Base-by-base conservation (phyloP, 2,797 vertebrate species). In the Botia kubotai region DNA sequence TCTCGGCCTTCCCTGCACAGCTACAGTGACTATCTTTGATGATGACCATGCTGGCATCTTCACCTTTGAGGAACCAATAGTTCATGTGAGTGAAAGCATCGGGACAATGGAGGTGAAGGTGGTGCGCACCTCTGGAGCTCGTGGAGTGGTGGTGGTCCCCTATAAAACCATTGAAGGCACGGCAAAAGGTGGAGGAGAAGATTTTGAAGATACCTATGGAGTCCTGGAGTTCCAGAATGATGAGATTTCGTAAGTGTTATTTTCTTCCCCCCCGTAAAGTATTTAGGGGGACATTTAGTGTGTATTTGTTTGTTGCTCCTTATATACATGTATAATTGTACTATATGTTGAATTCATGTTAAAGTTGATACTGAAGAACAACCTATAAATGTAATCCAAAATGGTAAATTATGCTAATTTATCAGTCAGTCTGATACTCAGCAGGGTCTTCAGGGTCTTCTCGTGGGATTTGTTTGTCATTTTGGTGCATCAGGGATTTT, bases 21-120 rank as follows among this genome's bases (percentile, higher is more conserved):
- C 97, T 72, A 96, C 92, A 0, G 95, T 98, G 71, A 98, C 97
- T 72, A 97, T 99, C 86, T 97, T 97, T 39, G 98, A 98, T 0
- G 97, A 98, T 6, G 97, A 98, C 88, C 98, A 98, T 0, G 96
- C 97, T 0, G 98, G 98, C 69, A 96, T 98, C 91, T 99, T 99
- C 82, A 95, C 93, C 0, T 99, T 99, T 7, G 95, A 97, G 91
- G 97, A 97, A 66, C 89, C 94, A 0, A 87, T 92, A 82, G 89
- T 93, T 0, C 96, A 96, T 0, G 93, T 99, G 75, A 98, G 97
- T 2, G 97, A 99, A 90, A 99, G 96, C 5, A 75, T 97, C 3
- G 97, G 98, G 6, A 90, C 91, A 88, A 97, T 99, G 96, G 98
- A 98, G 87, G 95, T 97, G 88, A 97, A 95, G 88, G 97, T 99